phyloP scores from a whole-genome alignment of 92 coral and sea anemone species.

The Ricordea florida region DNA sequence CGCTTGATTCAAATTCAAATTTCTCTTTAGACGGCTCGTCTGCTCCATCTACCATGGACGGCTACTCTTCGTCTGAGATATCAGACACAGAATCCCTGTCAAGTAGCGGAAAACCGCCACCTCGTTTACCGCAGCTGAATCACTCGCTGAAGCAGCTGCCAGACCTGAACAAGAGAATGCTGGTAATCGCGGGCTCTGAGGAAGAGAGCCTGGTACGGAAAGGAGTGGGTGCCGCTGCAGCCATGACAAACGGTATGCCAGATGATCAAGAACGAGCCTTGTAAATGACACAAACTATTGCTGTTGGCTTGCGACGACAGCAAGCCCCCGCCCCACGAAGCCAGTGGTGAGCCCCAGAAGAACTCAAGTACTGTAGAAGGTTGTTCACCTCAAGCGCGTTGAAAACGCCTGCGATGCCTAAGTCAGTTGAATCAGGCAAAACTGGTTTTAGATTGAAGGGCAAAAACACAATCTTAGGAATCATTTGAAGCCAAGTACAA shows the following conservation, averaged over 20 bases:
- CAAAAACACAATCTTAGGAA: too few relatives aligned
- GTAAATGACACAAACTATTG: not conserved
- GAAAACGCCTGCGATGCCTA: too few relatives aligned
- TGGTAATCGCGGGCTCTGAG: slow-evolving; percentile 59
- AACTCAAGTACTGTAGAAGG: too few relatives aligned
- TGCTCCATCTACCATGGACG: slow-evolving; percentile 4
- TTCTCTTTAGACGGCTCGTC: slow-evolving; percentile 36
- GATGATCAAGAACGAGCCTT: slow-evolving; percentile 39
- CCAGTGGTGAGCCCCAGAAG: too few relatives aligned
- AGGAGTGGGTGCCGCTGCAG: slow-evolving; percentile 59
- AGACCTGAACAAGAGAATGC: slow-evolving; percentile 56
- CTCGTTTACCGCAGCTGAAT: slow-evolving; percentile 55
- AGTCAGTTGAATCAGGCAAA: too few relatives aligned
- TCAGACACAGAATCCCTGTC: slow-evolving; percentile 35
- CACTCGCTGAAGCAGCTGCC: slow-evolving; percentile 27
- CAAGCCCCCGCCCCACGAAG: too few relatives aligned
- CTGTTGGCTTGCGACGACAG: not conserved
- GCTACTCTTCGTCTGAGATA: slow-evolving; percentile 15
- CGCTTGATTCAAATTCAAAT: not conserved
- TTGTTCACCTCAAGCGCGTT: too few relatives aligned
- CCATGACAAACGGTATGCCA: slow-evolving; percentile 20
- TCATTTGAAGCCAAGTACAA: too few relatives aligned
- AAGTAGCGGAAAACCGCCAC: not conserved
- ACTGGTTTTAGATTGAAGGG: too few relatives aligned
- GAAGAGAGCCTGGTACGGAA: slow-evolving; percentile 60